Evolutionary conservation across 2,888 invertebrate genomes (phyloP), one percentile per base, ranked within the genome.

Genomic region (Candidula unifasciata): DNA sequence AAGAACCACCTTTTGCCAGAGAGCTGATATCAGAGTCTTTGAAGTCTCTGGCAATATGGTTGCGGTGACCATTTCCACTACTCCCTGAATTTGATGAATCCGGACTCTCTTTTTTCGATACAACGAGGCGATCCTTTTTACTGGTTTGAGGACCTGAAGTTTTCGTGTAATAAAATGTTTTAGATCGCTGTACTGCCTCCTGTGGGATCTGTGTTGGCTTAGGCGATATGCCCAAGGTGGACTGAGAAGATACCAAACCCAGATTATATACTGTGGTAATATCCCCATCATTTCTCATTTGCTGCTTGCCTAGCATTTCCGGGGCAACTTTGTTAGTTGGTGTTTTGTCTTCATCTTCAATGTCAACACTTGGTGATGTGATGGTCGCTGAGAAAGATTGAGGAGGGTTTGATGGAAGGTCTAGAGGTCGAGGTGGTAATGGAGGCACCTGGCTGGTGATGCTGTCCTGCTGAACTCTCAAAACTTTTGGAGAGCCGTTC

Each of bases 21-120:
- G 88, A 87, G 30, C 87, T 87, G 30, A 87, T 85, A 64, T 87
- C 87, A 30, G 88, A 88, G 83, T 88, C 88, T 52, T 85, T 86
- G 77, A 87, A 87, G 71, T 87, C 87, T n/a, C 86, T 44, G 16
- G 86, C 86, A 18, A 87, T 69, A 21, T 83, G 68, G 27, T 85
- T 68, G n/a, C 78, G 69, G 73, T 82, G 57, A 30, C 84, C 85
- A 24, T 84, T 80, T 57, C 83, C 74, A 66, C 87, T 85, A 64
- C 86, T 80, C 10, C 85, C 82, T 30, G 88, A 87, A 21, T 85
- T 83, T 5, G 85, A 84, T 16, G 83, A 82, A 37, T 83, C 78
- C 16, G 54, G 78, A 44, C 79, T 78, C 6, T 69, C 54, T 33
- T 24, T 24, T 21, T 30, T 44, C 0, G 57, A 27, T 30, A 10